Conservation (phyloP, 1,140 invertebrate species). For the Drosophila mauritiana region DNA sequence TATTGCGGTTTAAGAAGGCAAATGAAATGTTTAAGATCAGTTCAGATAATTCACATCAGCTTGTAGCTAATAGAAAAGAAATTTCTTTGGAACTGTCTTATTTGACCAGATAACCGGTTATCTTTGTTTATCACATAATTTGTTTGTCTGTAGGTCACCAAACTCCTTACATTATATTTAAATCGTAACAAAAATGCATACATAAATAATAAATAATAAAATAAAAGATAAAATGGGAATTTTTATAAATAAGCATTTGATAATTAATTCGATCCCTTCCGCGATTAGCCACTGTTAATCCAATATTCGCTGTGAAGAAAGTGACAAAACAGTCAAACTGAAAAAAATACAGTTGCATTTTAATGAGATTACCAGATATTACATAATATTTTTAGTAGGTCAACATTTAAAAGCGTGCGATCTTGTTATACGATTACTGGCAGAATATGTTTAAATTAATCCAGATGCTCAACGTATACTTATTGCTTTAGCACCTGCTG, state of each 20-base stretch:
- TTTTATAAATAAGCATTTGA: too few species aligned
- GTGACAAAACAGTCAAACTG: background rate
- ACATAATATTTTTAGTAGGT: slow-evolving; percentile 9
- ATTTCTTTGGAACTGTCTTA: too few species aligned
- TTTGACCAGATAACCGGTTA: background rate
- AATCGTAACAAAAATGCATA: background rate
- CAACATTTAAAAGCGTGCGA: slow-evolving; percentile 1
- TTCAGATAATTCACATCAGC: background rate
- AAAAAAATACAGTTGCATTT: background rate
- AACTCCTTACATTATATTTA: background rate
- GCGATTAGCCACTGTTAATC: background rate
- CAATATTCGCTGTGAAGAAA: background rate
- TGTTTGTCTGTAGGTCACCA: slow-evolving; percentile 2
- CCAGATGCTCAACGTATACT: too few species aligned
- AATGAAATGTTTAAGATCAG: too few species aligned
- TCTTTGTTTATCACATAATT: background rate
- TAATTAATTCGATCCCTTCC: background rate
- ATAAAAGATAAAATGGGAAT: slow-evolving; percentile 1
- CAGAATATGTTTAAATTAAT: slow-evolving; percentile 4
- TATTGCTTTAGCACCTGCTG: slow-evolving; percentile 32
- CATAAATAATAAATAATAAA: background rate
- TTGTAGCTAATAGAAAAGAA: too few species aligned
- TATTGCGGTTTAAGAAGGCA: too few species aligned
- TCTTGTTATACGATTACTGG: background rate
- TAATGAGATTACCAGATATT: slow-evolving; percentile 2